Base-by-base conservation (phyloP, 1,140 invertebrate species). In the Gonatopus flavifemur region DNA sequence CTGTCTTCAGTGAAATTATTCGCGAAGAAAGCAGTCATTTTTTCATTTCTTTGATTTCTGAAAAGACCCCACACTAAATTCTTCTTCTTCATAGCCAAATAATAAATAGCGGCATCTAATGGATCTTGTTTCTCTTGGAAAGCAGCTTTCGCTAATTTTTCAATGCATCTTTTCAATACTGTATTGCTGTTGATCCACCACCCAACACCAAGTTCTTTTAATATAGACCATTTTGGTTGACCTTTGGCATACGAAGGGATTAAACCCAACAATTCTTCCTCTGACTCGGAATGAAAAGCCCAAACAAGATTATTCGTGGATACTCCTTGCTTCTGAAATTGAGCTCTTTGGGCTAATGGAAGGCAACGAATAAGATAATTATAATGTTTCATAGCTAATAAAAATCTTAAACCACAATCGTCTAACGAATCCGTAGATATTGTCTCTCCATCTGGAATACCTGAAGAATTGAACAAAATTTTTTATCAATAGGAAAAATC, bases 261-360 rank as follows among this genome's bases (percentile, higher is more conserved):
- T 13, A 98, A 76, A 45, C 89, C 88, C 2, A 99, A 75, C 22
- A 99, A 76, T 74, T 98, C 97, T 67, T 98, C 95, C 77, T 98
- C 93, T 21, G 93, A 93, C 76, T 99, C 97, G 0, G 96, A 98
- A 79, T 99, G 97, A 76, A 96, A 99, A 1, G 96, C 98, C 98
- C 98, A 99, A 8, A 98, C 94, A 10, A 99, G 81, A 76, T 98
- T 94, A 46, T 93, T 90, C 1, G 91, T 90, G 5, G 89, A 89
- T 0, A 99, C 87, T 12, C 97, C 98, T 55, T 89, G 86, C 46
- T 89, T 88, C 67, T 96, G 92, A 47, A 98, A 86, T 42, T 88
- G 83, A 0, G 88, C 86, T 31, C 96, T 81, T 70, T 98, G 94
- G 2, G 85, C 87, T 3, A 95, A 75, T 0, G 96, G 94, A 21